Evolutionary conservation across 2,113 vertebrate species (phyloP).

Genomic region (Platichthys stellatus): DNA sequence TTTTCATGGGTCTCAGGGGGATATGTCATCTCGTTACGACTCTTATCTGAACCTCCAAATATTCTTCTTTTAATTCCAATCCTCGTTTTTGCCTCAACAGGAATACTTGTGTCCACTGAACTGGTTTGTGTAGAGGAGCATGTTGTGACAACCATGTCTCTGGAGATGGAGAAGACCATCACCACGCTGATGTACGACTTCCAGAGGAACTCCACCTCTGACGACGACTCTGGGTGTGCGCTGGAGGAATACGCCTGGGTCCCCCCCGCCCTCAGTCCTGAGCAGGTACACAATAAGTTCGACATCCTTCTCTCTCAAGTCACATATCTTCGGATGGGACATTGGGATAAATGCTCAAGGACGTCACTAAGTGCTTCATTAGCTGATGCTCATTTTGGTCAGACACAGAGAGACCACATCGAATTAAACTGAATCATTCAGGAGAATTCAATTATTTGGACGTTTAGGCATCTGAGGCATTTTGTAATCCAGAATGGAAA

Average conservation of each 20-base stretch:
- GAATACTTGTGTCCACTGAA: slow-evolving; percentile 89
- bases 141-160: slow-evolving; percentile 93
- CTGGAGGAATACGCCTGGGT: slow-evolving; percentile 97
- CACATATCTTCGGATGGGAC: background rate
- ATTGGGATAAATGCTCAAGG: too few relatives aligned
- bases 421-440: slow-evolving; percentile 29
- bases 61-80: background rate
- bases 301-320: background rate
- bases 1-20: too few relatives aligned
- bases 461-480: slow-evolving; percentile 22
- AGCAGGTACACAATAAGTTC: slow-evolving; percentile 86
- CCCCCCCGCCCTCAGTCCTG: slow-evolving; percentile 94
- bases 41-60: background rate
- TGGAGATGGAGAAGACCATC: slow-evolving; percentile 99
- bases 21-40: background rate
- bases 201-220: slow-evolving; percentile 98
- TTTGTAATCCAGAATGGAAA: slow-evolving; percentile 37
- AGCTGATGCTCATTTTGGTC: slow-evolving; percentile 12
- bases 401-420: slow-evolving; percentile 9
- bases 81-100: slow-evolving; percentile 70
- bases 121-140: slow-evolving; percentile 87
- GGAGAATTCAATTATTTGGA: slow-evolving; percentile 47
- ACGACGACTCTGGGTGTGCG: slow-evolving; percentile 96
- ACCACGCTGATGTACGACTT: slow-evolving; percentile 99
- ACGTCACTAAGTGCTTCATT: slow-evolving; percentile 8